Percentiles rank a stretch among this genome's conserved stretches.
Conservation (phyloP, 2,888 invertebrate genomes). For the Allacma fusca region DNA sequence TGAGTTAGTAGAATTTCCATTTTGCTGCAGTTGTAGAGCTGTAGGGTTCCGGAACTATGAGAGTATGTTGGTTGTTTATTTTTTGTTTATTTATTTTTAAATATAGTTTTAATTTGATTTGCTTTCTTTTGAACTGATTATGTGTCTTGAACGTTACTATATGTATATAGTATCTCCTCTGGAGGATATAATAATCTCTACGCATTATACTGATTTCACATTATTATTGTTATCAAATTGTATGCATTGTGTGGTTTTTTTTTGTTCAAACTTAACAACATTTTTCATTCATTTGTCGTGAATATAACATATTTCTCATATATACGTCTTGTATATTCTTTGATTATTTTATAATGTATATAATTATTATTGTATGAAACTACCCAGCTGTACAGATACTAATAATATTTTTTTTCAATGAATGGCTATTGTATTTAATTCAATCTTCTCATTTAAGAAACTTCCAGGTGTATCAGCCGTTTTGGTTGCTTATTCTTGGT, state of each 20-base stretch:
- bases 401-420: slow-evolving; percentile 36
- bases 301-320: slow-evolving; percentile 13
- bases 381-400: slow-evolving; percentile 45
- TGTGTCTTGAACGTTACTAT: no score
- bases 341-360: slow-evolving; percentile 17
- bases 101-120: no score
- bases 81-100: no score
- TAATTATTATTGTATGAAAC: slow-evolving; percentile 39
- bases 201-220: not conserved
- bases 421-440: slow-evolving; percentile 13
- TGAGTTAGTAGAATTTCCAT: not conserved
- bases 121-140: no score
- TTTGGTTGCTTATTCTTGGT: slow-evolving; percentile 18
- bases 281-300: not conserved
- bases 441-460: slow-evolving; percentile 28
- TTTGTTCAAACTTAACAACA: slow-evolving; percentile 11
- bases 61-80: not conserved
- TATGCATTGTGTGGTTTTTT: slow-evolving; percentile 8
- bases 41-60: slow-evolving; percentile 3
- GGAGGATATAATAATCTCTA: no score
- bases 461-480: slow-evolving; percentile 21
- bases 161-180: no score
- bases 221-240: not conserved
- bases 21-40: not conserved
- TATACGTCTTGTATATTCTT: not conserved